Conservation (phyloP, 2,113 vertebrate genomes). For the Pleuronectes platessa region DNA sequence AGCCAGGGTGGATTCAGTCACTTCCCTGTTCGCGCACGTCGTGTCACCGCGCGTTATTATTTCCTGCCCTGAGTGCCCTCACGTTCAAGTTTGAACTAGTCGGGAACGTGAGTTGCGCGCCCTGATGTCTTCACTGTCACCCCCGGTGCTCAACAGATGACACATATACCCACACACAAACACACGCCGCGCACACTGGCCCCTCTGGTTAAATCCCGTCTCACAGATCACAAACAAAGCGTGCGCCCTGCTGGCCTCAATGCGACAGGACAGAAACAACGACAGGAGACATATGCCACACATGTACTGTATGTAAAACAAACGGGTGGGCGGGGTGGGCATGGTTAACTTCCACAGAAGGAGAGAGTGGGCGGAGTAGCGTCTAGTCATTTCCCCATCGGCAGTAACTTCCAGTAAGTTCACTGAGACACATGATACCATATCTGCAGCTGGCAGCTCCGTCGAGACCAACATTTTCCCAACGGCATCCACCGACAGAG, state of each 20-base stretch:
- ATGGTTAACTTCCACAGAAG: conserved; percentile 38
- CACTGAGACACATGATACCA: conserved; percentile 36
- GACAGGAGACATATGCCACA: neutral
- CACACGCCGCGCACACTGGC: too few species aligned
- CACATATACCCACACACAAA: too few species aligned
- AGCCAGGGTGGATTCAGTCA: conserved; percentile 14
- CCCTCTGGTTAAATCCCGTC: too few species aligned
- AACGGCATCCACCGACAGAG: neutral
- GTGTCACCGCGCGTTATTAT: conserved; percentile 29
- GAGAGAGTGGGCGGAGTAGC: conserved; percentile 56
- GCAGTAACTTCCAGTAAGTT: conserved; percentile 67
- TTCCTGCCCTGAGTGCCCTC: conserved; percentile 67
- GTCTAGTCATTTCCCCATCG: conserved; percentile 44
- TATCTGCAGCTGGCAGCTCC: conserved; percentile 47
- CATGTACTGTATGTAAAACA: too few species aligned
- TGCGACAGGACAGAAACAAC: neutral
- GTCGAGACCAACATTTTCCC: conserved; percentile 7
- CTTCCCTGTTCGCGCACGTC: conserved; percentile 62
- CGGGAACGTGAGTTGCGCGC: too few species aligned
- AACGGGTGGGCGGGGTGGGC: too few species aligned
- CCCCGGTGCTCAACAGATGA: too few species aligned
- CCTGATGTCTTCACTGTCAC: too few species aligned
- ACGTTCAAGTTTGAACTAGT: conserved; percentile 27
- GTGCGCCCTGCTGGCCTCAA: too few species aligned
- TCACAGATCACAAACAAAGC: too few species aligned